Base-by-base conservation (phyloP, 1,140 invertebrate genomes). In the Drosophila carrolli region DNA sequence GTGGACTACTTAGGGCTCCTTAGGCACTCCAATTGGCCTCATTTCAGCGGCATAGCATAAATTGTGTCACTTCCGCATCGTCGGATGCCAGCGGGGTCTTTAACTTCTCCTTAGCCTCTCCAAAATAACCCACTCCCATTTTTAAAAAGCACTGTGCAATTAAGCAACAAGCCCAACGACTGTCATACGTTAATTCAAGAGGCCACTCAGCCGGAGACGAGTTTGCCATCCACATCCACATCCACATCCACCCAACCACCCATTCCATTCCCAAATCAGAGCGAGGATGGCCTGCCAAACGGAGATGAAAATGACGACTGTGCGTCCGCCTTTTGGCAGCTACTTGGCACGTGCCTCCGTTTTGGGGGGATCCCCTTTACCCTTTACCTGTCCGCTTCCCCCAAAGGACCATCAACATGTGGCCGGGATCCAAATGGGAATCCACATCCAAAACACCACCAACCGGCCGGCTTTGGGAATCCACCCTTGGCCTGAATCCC, bases 101-200 rank as follows among this genome's bases (percentile, higher is more conserved):
- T 37, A 9, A 14, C 27, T 57, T 23, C 51, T 29, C 4, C 27
- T 43, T 58, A 43, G 51, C 29, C 51, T 47, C 8, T 14, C 14
- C 14, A n/a, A 40, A n/a, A 32, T n/a, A 11, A 3, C 44, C 43
- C 50, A 38, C 29, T 35, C 41, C 44, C 11, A 2, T 9, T 32
- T 23, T 27, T 35, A 14, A 10, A 14, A 23, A 27, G 48, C 13
- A 59, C 55, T 82, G 76, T 78, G 83, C 83, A 86, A 86, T 86
- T 88, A 86, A 79, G 75, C 82, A 76, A 68, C 51, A 50, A 61
- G 27, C 72, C 56, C 62, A 32, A 23, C 51, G 78, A 76, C 78
- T 88, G 83, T 88, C 83, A 74, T 86, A 88, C 84, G 83, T 86
- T 83, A 83, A 77, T 70, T 88, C 83, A 86, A 86, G 83, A 70